A percentile compares a stretch with the other conserved stretches of the same genome.
Evolutionary conservation across 2,888 invertebrate species (phyloP).

Genomic region (Drosophila demipolita): DNA sequence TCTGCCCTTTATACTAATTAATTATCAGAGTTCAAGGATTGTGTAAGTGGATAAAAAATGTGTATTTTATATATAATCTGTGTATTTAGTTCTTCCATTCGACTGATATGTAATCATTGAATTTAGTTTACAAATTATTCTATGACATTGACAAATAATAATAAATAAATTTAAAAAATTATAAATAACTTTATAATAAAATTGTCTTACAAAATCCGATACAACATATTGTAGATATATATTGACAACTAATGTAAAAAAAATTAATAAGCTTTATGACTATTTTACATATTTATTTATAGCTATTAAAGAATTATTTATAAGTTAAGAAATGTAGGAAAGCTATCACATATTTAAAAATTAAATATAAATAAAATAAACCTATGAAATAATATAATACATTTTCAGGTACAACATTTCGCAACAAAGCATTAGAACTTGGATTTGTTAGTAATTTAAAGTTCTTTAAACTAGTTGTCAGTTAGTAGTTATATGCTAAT

Average conservation of each 20-base stretch:
- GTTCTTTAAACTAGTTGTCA: not conserved
- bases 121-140: not conserved
- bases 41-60: not conserved
- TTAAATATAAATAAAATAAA: not conserved
- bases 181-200: not conserved
- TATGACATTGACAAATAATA: not conserved
- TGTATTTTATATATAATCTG: not conserved
- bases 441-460: not conserved
- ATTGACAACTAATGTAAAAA: not conserved
- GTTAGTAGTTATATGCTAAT: constrained; percentile 49
- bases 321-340: not conserved
- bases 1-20: not conserved
- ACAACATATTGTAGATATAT: not conserved
- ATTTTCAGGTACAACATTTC: not conserved
- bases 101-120: not conserved
- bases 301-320: not conserved
- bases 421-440: not conserved
- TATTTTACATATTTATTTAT: not conserved
- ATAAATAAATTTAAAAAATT: too few relatives aligned
- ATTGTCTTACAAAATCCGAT: not conserved
- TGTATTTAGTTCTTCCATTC: not conserved
- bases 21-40: not conserved
- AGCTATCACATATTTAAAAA: not conserved
- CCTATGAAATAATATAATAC: not conserved
- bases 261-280: not conserved